phyloP scores from a whole-genome alignment of 92 coral and sea anemone species.

The Phenganax stokvisi region DNA sequence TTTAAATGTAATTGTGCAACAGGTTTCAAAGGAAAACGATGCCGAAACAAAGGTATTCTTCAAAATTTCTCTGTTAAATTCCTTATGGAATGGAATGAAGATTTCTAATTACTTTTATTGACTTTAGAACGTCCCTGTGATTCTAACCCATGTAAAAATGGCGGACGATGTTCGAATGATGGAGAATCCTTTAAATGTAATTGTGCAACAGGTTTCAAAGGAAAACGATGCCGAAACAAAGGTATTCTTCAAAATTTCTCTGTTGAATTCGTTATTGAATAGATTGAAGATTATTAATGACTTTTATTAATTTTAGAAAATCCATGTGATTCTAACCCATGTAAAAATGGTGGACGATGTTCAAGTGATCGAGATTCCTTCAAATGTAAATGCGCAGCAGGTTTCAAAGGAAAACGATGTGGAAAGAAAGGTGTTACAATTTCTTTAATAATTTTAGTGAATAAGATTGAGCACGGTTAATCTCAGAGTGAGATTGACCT shows the following conservation, averaged over 20 bases:
- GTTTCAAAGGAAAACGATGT: neutral
- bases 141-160: constrained; percentile 3
- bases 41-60: too few relatives aligned
- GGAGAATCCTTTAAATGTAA: constrained; percentile 7
- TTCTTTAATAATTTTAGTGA: neutral
- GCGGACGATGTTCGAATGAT: neutral
- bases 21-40: too few relatives aligned
- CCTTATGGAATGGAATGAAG: too few relatives aligned
- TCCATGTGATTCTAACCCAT: neutral
- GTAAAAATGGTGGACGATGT: neutral
- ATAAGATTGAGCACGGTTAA: too few relatives aligned
- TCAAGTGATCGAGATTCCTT: neutral
- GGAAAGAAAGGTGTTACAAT: neutral
- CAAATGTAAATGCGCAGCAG: neutral
- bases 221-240: neutral
- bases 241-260: neutral
- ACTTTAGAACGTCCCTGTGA: neutral
- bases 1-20: too few relatives aligned
- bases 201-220: neutral
- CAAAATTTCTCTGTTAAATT: neutral
- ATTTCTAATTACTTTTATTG: too few relatives aligned
- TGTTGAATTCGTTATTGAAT: neutral
- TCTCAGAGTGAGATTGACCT: too few relatives aligned
- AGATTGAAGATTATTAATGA: neutral
- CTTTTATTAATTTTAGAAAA: neutral